phyloP scores from a whole-genome alignment of 2,888 invertebrate species.

The Drosophila merina region DNA sequence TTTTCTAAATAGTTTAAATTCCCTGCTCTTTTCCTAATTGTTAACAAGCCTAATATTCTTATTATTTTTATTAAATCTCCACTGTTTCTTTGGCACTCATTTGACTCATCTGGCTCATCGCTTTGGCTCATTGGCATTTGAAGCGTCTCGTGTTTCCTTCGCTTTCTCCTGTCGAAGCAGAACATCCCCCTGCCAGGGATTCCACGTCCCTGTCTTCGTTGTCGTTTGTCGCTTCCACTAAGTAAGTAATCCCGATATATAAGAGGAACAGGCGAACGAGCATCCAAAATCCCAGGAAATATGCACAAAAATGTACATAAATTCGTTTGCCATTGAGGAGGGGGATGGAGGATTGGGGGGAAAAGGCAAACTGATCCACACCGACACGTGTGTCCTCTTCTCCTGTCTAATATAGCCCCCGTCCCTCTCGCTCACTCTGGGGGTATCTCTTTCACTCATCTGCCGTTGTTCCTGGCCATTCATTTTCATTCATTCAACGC shows the following conservation, averaged over 20 bases:
- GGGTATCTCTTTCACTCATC: background rate
- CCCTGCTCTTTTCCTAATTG: too few species aligned
- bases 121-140: conserved; percentile 70
- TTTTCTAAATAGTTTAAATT: too few species aligned
- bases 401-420: conserved; percentile 3
- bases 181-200: background rate
- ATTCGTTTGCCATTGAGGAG: conserved; percentile 49
- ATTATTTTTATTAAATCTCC: background rate
- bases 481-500: conserved; percentile 72
- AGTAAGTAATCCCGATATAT: conserved; percentile 68
- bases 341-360: conserved; percentile 4
- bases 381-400: conserved; percentile 40
- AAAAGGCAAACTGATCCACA: conserved; percentile 37
- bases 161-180: conserved; percentile 5
- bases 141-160: conserved; percentile 73
- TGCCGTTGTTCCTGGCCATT: conserved; percentile 31
- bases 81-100: conserved; percentile 9
- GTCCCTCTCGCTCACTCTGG: conserved; percentile 1
- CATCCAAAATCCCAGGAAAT: conserved; percentile 61
- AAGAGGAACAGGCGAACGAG: conserved; percentile 21
- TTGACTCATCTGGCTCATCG: conserved; percentile 42
- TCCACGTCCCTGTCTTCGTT: conserved; percentile 6
- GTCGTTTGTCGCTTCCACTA: conserved; percentile 55
- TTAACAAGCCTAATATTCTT: background rate
- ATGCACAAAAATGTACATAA: conserved; percentile 71